phyloP scores from a whole-genome alignment of 2,888 invertebrate genomes.

The Rhogogaster chlorosoma region DNA sequence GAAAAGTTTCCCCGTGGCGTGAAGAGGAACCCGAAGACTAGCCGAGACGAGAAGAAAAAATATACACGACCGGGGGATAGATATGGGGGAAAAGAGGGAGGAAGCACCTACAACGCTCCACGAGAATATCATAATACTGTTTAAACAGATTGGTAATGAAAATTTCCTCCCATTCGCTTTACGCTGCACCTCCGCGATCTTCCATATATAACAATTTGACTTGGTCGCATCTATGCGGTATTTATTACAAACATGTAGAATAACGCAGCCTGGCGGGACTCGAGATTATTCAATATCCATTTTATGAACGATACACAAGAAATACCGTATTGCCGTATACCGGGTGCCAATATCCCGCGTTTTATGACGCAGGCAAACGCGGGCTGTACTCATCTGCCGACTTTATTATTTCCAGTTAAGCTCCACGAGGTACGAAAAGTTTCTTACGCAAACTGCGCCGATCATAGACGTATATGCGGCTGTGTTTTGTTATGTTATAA shows the following conservation, averaged over 20 bases:
- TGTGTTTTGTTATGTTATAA: neutral
- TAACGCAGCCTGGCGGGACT: neutral
- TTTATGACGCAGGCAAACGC: conserved; percentile 39
- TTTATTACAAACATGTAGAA: neutral
- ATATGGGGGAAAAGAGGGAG: conserved; percentile 46
- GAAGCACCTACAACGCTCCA: neutral
- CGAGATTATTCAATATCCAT: conserved; percentile 39
- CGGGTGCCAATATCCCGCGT: conserved; percentile 45
- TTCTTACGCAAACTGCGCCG: conserved; percentile 14
- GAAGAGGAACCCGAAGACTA: conserved; percentile 39
- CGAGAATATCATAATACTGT: conserved; percentile 61
- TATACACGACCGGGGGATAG: conserved; percentile 37
- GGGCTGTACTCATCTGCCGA: conserved; percentile 33
- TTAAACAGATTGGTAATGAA: conserved; percentile 60
- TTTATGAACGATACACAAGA: conserved; percentile 41
- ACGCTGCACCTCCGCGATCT: neutral
- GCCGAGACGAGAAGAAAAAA: conserved; percentile 42
- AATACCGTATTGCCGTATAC: conserved; percentile 32
- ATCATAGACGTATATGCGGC: neutral
- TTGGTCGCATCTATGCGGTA: neutral
- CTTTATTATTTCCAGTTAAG: conserved; percentile 36
- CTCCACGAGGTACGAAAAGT: neutral
- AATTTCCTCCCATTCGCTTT: conserved; percentile 53
- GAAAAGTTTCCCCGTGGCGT: conserved; percentile 72
- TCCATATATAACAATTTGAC: neutral